These are phyloP conservation scores for Macropis europaea DNA, from an alignment of 2,888 invertebrate genomes.

Conservation along the genomic window DNA sequence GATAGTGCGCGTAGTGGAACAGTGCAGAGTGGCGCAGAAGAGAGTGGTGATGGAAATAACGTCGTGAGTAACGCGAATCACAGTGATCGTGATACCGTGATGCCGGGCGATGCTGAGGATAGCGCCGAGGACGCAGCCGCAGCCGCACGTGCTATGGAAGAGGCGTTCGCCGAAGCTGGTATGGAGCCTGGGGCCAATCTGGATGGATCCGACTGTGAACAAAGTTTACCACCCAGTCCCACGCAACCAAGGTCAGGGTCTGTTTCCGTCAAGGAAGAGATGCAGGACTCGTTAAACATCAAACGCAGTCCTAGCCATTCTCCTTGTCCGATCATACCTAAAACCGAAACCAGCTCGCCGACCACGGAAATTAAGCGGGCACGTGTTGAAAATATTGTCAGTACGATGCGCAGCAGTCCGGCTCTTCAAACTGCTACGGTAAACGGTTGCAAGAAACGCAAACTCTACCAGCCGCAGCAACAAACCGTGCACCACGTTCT, in stretches of 20 bases:
- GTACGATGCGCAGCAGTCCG: constrained; percentile 94
- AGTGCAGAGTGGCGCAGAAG: constrained; percentile 79
- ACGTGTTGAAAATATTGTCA: constrained; percentile 96
- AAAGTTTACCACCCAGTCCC: constrained; percentile 77
- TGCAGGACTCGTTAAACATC: constrained; percentile 73
- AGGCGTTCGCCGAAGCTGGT: constrained; percentile 84
- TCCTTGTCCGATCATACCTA: constrained; percentile 76
- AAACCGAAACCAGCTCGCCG: constrained; percentile 76
- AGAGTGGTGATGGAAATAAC: constrained; percentile 77
- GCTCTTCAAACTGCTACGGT: constrained; percentile 86
- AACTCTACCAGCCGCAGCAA: constrained; percentile 97
- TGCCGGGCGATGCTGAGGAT: constrained; percentile 78
- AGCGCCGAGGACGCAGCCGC: constrained; percentile 79
- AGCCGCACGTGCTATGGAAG: constrained; percentile 82
- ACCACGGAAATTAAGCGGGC: constrained; percentile 94
- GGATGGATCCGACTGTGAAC: constrained; percentile 78
- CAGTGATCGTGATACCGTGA: constrained; percentile 76
- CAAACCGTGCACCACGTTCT: constrained; percentile 86
- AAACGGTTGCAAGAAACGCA: constrained; percentile 97
- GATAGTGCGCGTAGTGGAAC: constrained; percentile 78
- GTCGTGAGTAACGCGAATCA: constrained; percentile 71
- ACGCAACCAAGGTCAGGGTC: constrained; percentile 76
- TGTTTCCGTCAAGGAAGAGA: constrained; percentile 77
- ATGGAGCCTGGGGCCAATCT: constrained; percentile 80
- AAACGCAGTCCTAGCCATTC: constrained; percentile 77